These are phyloP conservation scores for Menidia beryllina DNA, from an alignment of 2,113 vertebrate genomes.

Conservation along the genomic window DNA sequence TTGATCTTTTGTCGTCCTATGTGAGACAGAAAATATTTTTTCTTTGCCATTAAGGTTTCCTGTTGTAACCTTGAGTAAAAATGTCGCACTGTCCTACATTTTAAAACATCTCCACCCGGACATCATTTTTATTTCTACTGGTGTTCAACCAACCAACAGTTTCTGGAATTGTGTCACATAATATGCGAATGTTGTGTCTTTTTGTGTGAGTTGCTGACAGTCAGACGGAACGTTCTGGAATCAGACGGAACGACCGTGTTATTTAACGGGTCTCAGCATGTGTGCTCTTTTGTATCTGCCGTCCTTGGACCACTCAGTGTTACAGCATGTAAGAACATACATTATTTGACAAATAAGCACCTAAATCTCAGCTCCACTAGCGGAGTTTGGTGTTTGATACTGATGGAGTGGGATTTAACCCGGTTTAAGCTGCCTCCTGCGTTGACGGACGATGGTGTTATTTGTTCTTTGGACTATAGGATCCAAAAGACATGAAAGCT, in stretches of 20 bases:
- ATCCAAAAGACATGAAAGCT: too few relatives aligned
- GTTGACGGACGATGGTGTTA: too few relatives aligned
- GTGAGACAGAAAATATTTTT: neutral
- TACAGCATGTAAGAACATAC: neutral
- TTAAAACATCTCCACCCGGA: neutral
- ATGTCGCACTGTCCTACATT: neutral
- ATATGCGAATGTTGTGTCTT: conserved; percentile 20
- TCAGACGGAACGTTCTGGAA: conserved; percentile 24
- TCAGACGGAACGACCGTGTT: neutral
- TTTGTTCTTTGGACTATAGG: too few relatives aligned
- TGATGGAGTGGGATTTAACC: too few relatives aligned
- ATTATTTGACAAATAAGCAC: too few relatives aligned
- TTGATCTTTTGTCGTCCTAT: neutral
- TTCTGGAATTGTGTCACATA: conserved; percentile 21
- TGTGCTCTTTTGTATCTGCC: neutral
- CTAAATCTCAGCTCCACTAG: too few relatives aligned
- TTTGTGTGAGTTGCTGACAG: neutral
- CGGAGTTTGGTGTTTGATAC: too few relatives aligned
- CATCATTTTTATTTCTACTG: neutral
- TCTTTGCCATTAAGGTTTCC: conserved; percentile 2
- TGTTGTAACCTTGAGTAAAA: conserved; percentile 1
- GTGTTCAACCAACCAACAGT: neutral
- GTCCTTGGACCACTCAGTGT: conserved; percentile 14
- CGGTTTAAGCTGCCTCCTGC: too few relatives aligned
- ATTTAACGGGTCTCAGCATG: conserved; percentile 9